A percentile compares a stretch with the other conserved stretches of the same genome.
phyloP scores from a whole-genome alignment of 2,888 invertebrate species.

The Tetanocera ferruginea region DNA sequence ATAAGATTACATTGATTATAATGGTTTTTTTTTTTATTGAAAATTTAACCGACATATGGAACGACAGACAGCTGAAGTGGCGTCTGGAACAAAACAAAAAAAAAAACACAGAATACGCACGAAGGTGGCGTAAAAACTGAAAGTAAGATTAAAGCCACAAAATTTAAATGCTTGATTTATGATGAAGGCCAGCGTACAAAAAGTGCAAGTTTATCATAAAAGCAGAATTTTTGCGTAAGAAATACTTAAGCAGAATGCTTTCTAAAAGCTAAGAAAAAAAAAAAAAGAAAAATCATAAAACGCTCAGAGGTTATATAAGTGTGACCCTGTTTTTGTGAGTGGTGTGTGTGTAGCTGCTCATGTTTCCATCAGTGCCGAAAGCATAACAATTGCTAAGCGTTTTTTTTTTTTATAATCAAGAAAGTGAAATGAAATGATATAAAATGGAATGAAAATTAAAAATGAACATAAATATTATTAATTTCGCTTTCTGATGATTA shows the following conservation, averaged over 20 bases:
- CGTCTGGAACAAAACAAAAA: not conserved
- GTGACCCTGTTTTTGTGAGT: not conserved
- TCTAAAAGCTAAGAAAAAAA: not conserved
- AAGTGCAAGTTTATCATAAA: not conserved
- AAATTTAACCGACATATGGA: not conserved
- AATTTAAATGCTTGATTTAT: conserved; percentile 4
- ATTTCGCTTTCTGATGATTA: conserved; percentile 31
- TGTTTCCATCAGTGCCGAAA: not conserved
- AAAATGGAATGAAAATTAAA: conserved; percentile 19
- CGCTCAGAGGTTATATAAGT: not conserved
- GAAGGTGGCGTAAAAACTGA: not conserved
- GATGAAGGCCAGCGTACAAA: conserved; percentile 31
- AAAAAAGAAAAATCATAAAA: not conserved
- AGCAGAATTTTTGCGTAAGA: conserved; percentile 3
- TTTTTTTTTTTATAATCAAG: conserved; percentile 40
- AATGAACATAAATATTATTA: conserved; percentile 34
- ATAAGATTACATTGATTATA: conserved; percentile 48
- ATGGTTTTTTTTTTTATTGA: conserved; percentile 40
- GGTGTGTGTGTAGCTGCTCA: not conserved
- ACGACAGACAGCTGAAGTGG: not conserved
- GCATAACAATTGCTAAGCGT: not conserved
- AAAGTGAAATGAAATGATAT: conserved; percentile 47
- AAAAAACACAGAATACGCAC: not conserved
- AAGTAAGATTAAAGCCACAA: too few relatives aligned
- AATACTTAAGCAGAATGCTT: not conserved